Conservation (phyloP, 2,888 invertebrate genomes). For the Tachystola acroxantha region DNA sequence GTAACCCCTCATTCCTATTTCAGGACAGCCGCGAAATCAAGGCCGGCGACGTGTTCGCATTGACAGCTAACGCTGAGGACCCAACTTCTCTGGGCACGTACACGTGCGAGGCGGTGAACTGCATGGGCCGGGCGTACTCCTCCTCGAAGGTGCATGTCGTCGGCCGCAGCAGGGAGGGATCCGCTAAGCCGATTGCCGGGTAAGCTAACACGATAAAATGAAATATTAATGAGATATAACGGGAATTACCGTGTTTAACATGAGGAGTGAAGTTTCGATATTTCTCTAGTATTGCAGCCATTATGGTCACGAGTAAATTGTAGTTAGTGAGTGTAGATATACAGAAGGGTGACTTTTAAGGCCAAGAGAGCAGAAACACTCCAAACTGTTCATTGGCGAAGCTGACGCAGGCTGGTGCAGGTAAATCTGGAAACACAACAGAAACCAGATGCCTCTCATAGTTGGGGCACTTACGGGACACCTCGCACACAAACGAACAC, state of each 20-base stretch:
- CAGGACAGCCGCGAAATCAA: constrained; percentile 93
- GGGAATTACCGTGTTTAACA: too few species aligned
- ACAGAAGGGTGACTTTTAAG: too few species aligned
- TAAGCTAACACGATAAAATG: constrained; percentile 24
- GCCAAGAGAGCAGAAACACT: too few species aligned
- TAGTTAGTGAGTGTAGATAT: too few species aligned
- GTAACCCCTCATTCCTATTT: constrained; percentile 24
- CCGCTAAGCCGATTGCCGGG: constrained; percentile 83
- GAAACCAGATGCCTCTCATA: too few species aligned
- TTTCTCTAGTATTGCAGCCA: constrained; percentile 6
- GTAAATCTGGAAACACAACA: too few species aligned
- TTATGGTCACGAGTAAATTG: background rate
- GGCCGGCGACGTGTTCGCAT: constrained; percentile 92
- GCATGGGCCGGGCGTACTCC: constrained; percentile 91
- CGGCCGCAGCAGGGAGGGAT: constrained; percentile 84
- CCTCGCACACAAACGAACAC: too few species aligned
- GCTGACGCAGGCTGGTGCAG: too few species aligned
- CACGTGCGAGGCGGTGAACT: constrained; percentile 92
- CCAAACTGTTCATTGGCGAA: too few species aligned
- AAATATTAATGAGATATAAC: background rate
- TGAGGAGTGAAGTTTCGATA: too few species aligned
- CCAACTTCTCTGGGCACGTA: constrained; percentile 92
- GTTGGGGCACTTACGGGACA: too few species aligned
- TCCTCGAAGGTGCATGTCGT: constrained; percentile 91
- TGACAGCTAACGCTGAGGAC: constrained; percentile 90